Conservation (phyloP, 2,797 vertebrate genomes). For the Protonibea diacanthus region DNA sequence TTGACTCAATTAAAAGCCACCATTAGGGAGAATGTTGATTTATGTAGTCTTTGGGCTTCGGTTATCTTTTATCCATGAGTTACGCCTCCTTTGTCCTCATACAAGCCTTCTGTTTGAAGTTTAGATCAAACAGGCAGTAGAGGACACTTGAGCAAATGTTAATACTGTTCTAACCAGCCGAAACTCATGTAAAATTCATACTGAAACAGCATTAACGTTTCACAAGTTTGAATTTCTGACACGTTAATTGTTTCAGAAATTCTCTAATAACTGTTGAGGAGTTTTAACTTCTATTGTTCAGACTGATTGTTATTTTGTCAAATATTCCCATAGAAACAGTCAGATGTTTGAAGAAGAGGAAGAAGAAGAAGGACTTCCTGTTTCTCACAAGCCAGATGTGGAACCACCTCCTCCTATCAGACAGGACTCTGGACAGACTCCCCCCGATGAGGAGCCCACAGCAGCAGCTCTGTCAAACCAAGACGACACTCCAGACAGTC, state of each 20-base stretch:
- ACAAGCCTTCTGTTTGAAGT: conserved; percentile 51
- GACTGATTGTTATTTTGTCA: not conserved
- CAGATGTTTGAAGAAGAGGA: conserved; percentile 59
- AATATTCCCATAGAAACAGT: conserved; percentile 65
- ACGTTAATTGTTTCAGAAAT: not conserved
- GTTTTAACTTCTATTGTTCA: not conserved
- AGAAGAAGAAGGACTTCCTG: conserved; percentile 18
- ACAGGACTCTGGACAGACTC: not conserved
- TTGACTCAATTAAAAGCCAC: conserved; percentile 1
- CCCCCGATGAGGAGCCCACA: not conserved
- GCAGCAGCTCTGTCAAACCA: not conserved
- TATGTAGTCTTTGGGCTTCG: not conserved
- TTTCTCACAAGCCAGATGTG: conserved; percentile 4
- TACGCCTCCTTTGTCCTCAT: not conserved
- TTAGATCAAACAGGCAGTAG: conserved; percentile 35
- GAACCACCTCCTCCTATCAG: conserved; percentile 8
- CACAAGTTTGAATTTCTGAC: not conserved
- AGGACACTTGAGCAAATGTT: conserved; percentile 23
- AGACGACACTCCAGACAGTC: not conserved
- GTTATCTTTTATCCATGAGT: not conserved
- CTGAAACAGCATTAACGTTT: not conserved
- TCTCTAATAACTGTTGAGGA: not conserved
- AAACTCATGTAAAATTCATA: conserved; percentile 19
- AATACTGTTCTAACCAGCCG: not conserved
- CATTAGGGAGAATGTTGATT: not conserved